Conservation (phyloP, 2,888 invertebrate genomes). For the Mylabris sibirica region DNA sequence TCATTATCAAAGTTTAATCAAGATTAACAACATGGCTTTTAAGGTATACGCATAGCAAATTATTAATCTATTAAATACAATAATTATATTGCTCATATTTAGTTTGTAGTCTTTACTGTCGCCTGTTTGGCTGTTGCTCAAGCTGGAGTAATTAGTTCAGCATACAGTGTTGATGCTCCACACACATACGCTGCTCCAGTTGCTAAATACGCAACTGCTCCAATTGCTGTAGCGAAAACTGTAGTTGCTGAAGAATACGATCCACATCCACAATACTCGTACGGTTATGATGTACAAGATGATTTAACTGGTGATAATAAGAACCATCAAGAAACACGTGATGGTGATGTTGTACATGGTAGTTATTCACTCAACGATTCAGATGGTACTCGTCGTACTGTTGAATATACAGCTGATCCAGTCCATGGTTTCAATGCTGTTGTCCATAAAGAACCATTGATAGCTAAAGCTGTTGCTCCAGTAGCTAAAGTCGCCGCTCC, state of each 20-base stretch:
- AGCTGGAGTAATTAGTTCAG: slow-evolving; percentile 57
- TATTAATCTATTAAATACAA: background rate
- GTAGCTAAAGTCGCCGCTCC: slow-evolving; percentile 37
- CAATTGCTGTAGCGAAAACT: slow-evolving; percentile 44
- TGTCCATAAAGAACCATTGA: slow-evolving; percentile 61
- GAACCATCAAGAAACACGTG: slow-evolving; percentile 69
- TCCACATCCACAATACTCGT: slow-evolving; percentile 64
- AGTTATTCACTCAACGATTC: slow-evolving; percentile 67
- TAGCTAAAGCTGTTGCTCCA: slow-evolving; percentile 36
- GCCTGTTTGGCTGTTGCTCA: slow-evolving; percentile 34
- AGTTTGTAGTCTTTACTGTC: slow-evolving; percentile 23
- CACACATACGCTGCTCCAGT: slow-evolving; percentile 26
- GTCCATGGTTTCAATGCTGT: slow-evolving; percentile 66
- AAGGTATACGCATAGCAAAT: slow-evolving; percentile 14
- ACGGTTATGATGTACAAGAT: slow-evolving; percentile 67
- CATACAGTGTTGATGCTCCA: slow-evolving; percentile 46
- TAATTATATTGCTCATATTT: background rate
- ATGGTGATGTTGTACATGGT: slow-evolving; percentile 70
- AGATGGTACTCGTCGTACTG: slow-evolving; percentile 70
- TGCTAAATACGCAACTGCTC: slow-evolving; percentile 38
- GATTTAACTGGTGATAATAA: slow-evolving; percentile 67
- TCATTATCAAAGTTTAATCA: background rate
- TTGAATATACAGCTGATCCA: slow-evolving; percentile 67
- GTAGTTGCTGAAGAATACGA: slow-evolving; percentile 50
- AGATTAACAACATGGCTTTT: slow-evolving; percentile 2